phyloP scores from a whole-genome alignment of 2,113 vertebrate genomes.

The Mobula hypostoma region DNA sequence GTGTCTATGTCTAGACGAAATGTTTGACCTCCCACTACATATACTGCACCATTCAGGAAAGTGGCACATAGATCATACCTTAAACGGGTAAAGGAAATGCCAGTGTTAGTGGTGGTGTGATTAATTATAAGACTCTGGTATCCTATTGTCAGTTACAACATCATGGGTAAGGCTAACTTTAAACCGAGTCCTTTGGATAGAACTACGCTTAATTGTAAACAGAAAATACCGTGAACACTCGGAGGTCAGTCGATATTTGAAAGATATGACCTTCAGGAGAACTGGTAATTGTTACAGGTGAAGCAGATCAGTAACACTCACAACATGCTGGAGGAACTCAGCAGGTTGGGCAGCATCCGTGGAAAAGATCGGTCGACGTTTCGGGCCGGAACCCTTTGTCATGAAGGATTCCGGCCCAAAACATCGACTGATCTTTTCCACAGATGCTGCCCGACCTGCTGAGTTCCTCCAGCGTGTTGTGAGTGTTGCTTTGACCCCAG shows the following conservation, averaged over 20 bases:
- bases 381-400: no score
- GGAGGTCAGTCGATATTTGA: neutral
- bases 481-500: no score
- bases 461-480: no score
- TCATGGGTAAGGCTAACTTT: neutral
- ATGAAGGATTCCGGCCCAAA: no score
- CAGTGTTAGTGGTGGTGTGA: neutral
- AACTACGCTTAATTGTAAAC: neutral
- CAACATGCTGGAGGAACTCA: no score
- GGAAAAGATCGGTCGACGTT: no score
- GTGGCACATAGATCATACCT: slow-evolving; percentile 79
- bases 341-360: no score
- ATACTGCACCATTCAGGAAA: slow-evolving; percentile 70
- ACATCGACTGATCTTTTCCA: no score
- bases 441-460: no score
- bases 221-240: neutral
- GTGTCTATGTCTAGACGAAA: slow-evolving; percentile 72
- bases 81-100: slow-evolving; percentile 5
- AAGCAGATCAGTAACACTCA: no score
- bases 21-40: slow-evolving; percentile 71
- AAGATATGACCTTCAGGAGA: neutral
- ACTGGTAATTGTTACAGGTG: neutral
- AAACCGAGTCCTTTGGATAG: neutral
- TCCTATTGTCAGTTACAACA: neutral
- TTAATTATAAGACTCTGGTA: neutral